A percentile compares a stretch with the other conserved stretches of the same genome.
Conservation (phyloP, 2,888 invertebrate species). For the Hemaris fuciformis region DNA sequence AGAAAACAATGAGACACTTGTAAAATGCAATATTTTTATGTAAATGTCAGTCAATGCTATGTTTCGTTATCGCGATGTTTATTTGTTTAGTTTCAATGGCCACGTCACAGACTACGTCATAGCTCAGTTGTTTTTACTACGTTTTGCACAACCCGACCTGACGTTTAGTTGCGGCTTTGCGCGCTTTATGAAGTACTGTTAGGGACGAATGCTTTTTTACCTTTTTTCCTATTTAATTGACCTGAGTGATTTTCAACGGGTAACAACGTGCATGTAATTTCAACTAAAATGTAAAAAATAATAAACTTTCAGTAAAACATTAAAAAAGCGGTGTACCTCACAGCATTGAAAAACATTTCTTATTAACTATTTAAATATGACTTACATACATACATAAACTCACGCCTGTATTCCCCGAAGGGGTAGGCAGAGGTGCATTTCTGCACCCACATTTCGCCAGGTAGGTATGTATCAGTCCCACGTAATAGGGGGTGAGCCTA, state of each 20-base stretch:
- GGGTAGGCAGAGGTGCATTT: too few relatives aligned
- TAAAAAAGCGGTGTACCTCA: too few relatives aligned
- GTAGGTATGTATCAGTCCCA: too few relatives aligned
- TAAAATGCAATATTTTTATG: neutral
- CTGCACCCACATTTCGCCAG: too few relatives aligned
- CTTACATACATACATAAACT: too few relatives aligned
- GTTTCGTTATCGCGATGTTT: neutral
- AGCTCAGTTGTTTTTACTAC: neutral
- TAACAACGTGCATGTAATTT: too few relatives aligned
- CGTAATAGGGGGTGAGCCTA: too few relatives aligned
- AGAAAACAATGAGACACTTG: neutral
- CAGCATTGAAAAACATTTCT: too few relatives aligned
- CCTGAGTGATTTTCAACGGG: neutral
- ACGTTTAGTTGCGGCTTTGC: conserved; percentile 1
- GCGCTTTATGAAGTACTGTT: neutral
- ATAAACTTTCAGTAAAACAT: too few relatives aligned
- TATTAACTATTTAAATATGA: too few relatives aligned
- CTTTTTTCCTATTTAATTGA: neutral
- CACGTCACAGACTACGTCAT: conserved; percentile 2
- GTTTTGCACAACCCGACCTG: conserved; percentile 7
- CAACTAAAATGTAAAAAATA: too few relatives aligned
- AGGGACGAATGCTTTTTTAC: neutral
- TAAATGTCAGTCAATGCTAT: neutral
- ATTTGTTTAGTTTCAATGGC: conserved; percentile 1
- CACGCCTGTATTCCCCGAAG: too few relatives aligned